phyloP scores from a whole-genome alignment of 2,797 vertebrate species.

The Lagodon rhomboides region DNA sequence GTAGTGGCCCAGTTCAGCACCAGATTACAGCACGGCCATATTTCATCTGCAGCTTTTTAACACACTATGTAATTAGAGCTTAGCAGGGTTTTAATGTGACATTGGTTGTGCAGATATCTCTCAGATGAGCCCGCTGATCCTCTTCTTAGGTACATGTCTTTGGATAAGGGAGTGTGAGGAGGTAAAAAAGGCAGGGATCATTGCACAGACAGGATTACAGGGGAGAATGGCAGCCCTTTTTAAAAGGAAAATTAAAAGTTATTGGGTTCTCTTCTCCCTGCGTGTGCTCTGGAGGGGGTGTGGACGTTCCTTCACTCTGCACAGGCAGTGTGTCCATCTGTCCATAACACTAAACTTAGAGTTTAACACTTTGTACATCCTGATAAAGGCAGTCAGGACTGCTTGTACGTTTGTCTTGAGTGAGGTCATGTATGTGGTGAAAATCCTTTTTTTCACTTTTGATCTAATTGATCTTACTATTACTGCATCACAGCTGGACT shows the following conservation, averaged over 20 bases:
- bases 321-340: not conserved
- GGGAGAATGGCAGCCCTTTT: constrained; percentile 46
- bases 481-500: too few relatives aligned
- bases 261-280: constrained; percentile 41
- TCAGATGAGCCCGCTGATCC: constrained; percentile 56
- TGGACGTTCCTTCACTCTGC: constrained; percentile 1
- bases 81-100: constrained; percentile 70
- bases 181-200: constrained; percentile 41
- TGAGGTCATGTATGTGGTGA: not conserved
- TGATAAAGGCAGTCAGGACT: not conserved
- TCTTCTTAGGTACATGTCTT: constrained; percentile 47
- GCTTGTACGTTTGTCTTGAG: not conserved
- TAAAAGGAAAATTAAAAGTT: constrained; percentile 58
- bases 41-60: constrained; percentile 46
- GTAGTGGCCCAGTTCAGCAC: constrained; percentile 26
- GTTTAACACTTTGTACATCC: not conserved
- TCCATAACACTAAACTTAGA: not conserved
- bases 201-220: constrained; percentile 61
- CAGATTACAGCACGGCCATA: constrained; percentile 38
- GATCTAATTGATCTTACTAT: not conserved
- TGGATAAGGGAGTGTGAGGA: constrained; percentile 44
- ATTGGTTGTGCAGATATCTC: constrained; percentile 43
- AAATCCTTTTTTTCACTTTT: not conserved
- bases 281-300: constrained; percentile 9
- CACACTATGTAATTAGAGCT: constrained; percentile 71